These are phyloP conservation scores for Pyrgus malvae DNA, from an alignment of 2,888 invertebrate species.

Conservation along the genomic window DNA sequence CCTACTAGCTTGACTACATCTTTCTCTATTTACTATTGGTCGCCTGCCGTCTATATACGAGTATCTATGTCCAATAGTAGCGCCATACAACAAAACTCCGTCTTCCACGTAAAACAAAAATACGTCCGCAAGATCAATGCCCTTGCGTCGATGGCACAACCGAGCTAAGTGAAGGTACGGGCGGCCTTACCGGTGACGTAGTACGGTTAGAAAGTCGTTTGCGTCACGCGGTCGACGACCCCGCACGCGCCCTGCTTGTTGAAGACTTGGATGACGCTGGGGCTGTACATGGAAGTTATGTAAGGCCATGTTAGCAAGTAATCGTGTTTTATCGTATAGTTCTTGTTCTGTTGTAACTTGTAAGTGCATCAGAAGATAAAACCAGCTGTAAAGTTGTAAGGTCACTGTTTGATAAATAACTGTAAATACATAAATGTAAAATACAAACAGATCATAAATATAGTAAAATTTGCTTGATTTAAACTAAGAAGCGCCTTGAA, in stretches of 20 bases:
- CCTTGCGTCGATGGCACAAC: conserved; percentile 13
- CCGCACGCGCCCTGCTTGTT: conserved; percentile 40
- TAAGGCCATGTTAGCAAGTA: neutral
- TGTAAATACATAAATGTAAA: too few relatives aligned
- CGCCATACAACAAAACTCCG: too few relatives aligned
- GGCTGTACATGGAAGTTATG: conserved; percentile 25
- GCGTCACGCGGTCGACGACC: conserved; percentile 75
- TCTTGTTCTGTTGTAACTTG: too few relatives aligned
- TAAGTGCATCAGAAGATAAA: neutral
- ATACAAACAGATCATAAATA: too few relatives aligned
- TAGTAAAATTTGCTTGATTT: too few relatives aligned
- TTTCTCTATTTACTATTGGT: too few relatives aligned
- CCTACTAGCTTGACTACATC: too few relatives aligned
- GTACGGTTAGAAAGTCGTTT: conserved; percentile 76
- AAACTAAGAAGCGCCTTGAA: too few relatives aligned
- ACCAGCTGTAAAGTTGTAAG: too few relatives aligned
- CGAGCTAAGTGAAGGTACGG: conserved; percentile 8
- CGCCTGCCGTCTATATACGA: neutral
- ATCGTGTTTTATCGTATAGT: neutral
- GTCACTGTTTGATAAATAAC: too few relatives aligned
- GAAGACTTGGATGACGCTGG: conserved; percentile 20
- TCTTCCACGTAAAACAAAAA: neutral
- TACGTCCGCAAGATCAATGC: conserved; percentile 17
- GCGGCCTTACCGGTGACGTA: conserved; percentile 53
- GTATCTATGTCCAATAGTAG: neutral